Evolutionary conservation across 2,113 vertebrate species (phyloP).

Genomic region (Leucopsar rothschildi): DNA sequence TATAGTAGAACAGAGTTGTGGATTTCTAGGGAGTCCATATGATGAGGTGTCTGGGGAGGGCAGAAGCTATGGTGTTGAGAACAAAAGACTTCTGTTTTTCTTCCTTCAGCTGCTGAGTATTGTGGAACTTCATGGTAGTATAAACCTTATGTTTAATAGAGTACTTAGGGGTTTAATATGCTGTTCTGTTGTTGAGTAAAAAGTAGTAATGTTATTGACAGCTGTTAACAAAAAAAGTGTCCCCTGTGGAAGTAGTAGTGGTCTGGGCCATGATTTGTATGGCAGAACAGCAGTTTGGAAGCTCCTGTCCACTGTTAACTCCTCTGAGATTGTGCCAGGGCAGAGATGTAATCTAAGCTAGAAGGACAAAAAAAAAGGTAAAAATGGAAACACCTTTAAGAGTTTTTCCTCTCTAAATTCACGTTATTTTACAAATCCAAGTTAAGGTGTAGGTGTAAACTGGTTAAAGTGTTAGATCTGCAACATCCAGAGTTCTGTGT

Average conservation of each 20-base stretch:
- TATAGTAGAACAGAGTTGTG: neutral
- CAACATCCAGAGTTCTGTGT: neutral
- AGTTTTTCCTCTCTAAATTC: neutral
- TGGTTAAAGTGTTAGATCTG: neutral
- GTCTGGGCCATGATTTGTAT: neutral
- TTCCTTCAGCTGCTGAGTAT: neutral
- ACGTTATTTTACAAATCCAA: neutral
- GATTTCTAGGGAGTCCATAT: neutral
- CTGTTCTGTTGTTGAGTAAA: neutral
- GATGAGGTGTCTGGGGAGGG: neutral
- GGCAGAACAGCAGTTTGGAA: neutral
- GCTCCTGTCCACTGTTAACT: neutral
- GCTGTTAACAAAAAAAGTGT: neutral
- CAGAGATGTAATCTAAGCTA: neutral
- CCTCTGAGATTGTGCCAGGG: neutral
- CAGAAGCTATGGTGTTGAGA: neutral
- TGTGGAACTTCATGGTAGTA: neutral
- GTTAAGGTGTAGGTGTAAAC: neutral
- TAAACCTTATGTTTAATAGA: neutral
- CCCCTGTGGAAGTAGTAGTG: neutral
- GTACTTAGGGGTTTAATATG: neutral
- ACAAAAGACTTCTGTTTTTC: neutral
- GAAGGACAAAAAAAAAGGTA: too few species aligned
- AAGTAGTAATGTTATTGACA: neutral
- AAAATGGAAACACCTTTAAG: neutral